Conservation (phyloP, 1,140 invertebrate genomes). For the Archegozetes longisetosus region DNA sequence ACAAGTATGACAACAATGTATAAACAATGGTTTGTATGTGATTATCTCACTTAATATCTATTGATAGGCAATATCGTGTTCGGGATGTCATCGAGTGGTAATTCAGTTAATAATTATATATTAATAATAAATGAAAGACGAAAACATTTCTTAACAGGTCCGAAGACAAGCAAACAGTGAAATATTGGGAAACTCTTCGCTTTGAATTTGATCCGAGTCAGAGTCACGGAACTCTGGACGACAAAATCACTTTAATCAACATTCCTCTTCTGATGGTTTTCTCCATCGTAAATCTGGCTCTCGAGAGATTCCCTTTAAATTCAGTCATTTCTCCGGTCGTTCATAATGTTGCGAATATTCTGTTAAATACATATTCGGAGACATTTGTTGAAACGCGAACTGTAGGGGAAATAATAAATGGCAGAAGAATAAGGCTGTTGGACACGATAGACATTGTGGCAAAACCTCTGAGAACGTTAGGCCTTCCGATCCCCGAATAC, state of each 20-base stretch:
- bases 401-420: slow-evolving; percentile 2
- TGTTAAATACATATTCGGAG: neutral
- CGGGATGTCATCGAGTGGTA: neutral
- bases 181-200: neutral
- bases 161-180: neutral
- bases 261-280: slow-evolving; percentile 1
- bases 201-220: slow-evolving; percentile 1
- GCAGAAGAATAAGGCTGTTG: neutral
- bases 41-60: neutral
- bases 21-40: neutral
- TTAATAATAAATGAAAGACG: neutral
- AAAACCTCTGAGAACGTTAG: neutral
- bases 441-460: neutral
- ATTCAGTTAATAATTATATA: neutral
- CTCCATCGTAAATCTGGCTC: neutral
- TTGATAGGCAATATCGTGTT: neutral
- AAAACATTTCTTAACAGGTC: neutral
- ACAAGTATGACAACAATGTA: neutral
- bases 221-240: neutral
- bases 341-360: neutral
- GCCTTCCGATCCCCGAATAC: neutral
- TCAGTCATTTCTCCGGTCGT: neutral
- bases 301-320: neutral
- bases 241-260: slow-evolving; percentile 1
- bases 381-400: neutral